These are phyloP conservation scores for Ochropleura leucogaster DNA, from an alignment of 2,888 invertebrate species.

Conservation along the genomic window DNA sequence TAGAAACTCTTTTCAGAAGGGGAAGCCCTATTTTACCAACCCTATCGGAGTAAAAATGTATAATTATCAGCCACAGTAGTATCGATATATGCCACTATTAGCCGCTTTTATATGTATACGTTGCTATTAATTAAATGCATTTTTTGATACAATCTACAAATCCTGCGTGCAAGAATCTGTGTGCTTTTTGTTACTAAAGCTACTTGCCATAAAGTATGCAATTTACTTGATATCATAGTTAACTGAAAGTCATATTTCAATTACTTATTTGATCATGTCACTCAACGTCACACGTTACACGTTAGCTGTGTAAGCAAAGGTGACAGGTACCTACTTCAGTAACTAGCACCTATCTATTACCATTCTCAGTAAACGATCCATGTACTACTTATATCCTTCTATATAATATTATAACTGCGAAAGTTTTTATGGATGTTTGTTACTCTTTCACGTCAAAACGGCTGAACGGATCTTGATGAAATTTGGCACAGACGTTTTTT, in stretches of 20 bases:
- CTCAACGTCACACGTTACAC: constrained; percentile 33
- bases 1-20: neutral
- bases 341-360: constrained; percentile 16
- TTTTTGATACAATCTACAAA: neutral
- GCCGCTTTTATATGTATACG: too few species aligned
- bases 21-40: neutral
- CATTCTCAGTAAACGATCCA: constrained; percentile 10
- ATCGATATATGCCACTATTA: neutral
- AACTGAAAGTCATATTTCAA: constrained; percentile 20
- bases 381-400: neutral
- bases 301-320: constrained; percentile 25
- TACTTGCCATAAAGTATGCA: neutral
- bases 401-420: too few species aligned
- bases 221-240: constrained; percentile 7
- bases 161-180: neutral
- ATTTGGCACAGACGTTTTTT: too few species aligned
- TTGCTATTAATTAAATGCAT: neutral
- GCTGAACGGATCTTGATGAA: too few species aligned
- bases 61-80: neutral
- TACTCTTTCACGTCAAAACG: too few species aligned
- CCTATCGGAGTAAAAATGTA: neutral
- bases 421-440: too few species aligned
- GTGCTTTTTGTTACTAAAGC: neutral
- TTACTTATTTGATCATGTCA: constrained; percentile 30
- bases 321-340: constrained; percentile 28